These are phyloP conservation scores for Scaptodrosophila lebanonensis DNA, from an alignment of 1,140 invertebrate species.

Conservation along the genomic window DNA sequence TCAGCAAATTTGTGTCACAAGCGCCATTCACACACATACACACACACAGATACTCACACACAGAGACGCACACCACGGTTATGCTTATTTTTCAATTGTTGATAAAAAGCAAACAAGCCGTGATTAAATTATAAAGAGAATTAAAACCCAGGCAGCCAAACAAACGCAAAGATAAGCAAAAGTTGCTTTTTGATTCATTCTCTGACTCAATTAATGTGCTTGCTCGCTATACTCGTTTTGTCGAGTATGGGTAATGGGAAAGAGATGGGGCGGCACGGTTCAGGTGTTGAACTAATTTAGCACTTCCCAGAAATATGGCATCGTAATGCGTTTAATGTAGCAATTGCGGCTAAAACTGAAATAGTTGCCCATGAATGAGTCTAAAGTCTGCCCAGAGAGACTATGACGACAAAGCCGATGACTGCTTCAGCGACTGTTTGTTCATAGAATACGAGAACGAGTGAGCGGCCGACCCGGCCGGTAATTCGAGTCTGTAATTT, in stretches of 20 bases:
- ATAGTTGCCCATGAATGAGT: too few species aligned
- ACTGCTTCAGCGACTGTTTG: conserved; percentile 32
- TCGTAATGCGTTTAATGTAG: conserved; percentile 63
- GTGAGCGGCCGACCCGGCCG: conserved; percentile 42
- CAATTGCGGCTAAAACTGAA: conserved; percentile 8
- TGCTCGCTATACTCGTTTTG: conserved; percentile 21
- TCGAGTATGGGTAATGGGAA: conserved; percentile 14
- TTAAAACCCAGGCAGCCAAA: conserved; percentile 6
- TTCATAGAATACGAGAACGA: conserved; percentile 29
- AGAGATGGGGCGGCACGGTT: neutral
- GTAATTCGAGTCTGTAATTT: conserved; percentile 60
- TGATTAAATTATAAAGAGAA: conserved; percentile 23
- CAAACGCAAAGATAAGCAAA: conserved; percentile 33
- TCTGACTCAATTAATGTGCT: conserved; percentile 58
- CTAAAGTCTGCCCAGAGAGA: too few species aligned
- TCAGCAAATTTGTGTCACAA: conserved; percentile 49
- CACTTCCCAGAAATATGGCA: conserved; percentile 64
- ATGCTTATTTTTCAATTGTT: conserved; percentile 7
- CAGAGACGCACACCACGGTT: too few species aligned
- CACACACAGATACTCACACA: too few species aligned
- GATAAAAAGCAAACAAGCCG: conserved; percentile 42
- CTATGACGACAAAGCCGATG: too few species aligned
- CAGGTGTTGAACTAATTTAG: conserved; percentile 50
- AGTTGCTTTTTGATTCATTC: conserved; percentile 9
- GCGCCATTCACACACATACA: too few species aligned